A percentile compares a stretch with the other conserved stretches of the same genome.
Evolutionary conservation across 2,888 invertebrate species (phyloP).

Genomic region (Anorthoa munda): DNA sequence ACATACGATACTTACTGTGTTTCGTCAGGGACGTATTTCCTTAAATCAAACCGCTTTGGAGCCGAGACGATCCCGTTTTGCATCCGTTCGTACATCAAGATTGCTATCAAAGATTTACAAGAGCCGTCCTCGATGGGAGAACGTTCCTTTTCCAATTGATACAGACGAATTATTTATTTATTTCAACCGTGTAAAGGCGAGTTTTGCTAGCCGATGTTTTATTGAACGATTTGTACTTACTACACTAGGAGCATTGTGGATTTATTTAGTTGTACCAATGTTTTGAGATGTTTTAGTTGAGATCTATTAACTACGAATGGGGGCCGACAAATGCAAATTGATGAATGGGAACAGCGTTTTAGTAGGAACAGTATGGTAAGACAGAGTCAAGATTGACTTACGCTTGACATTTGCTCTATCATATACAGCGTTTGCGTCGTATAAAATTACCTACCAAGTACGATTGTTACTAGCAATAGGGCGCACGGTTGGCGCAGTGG

Average conservation of each 20-base stretch:
- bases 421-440: not conserved
- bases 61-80: slow-evolving; percentile 86
- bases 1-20: slow-evolving; percentile 73
- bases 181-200: slow-evolving; percentile 72
- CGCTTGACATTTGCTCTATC: not conserved
- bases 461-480: not conserved
- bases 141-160: slow-evolving; percentile 80
- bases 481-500: too few relatives aligned
- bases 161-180: slow-evolving; percentile 85
- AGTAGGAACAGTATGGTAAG: slow-evolving; percentile 18
- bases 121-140: slow-evolving; percentile 84
- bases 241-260: slow-evolving; percentile 52
- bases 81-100: slow-evolving; percentile 91
- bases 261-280: slow-evolving; percentile 55
- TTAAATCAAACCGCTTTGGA: slow-evolving; percentile 85
- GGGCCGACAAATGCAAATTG: slow-evolving; percentile 57
- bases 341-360: slow-evolving; percentile 51
- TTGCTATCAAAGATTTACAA: slow-evolving; percentile 90
- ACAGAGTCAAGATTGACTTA: slow-evolving; percentile 3
- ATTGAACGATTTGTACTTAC: slow-evolving; percentile 58
- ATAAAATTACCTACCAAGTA: not conserved
- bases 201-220: slow-evolving; percentile 61
- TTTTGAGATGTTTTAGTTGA: slow-evolving; percentile 55
- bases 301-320: slow-evolving; percentile 51
- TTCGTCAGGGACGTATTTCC: slow-evolving; percentile 76